Base-by-base conservation (phyloP, 1,140 invertebrate genomes). In the Drosophila punjabiensis region DNA sequence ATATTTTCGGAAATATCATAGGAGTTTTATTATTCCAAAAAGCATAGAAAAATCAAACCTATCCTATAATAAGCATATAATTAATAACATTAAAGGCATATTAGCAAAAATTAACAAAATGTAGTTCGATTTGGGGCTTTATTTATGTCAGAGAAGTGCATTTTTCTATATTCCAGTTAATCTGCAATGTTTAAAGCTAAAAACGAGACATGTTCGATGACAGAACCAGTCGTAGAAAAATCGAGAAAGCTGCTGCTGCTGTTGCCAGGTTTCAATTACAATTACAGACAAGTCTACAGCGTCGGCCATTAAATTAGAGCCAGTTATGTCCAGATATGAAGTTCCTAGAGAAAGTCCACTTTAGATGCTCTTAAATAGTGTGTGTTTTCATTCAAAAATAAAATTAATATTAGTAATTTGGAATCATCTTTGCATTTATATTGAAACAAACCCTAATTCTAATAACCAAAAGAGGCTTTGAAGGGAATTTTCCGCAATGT, bases 181-280 rank as follows among this genome's bases (percentile, higher is more conserved):
- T 41, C 4, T 20, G 6, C 35, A 41, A 16, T 20, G n/a, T 28
- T 43, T 20, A 3, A 5, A 43, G 10, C 39, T 16, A 4, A 32
- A 64, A 28, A 66, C 43, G 11, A 37, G 62, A 69, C 62, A 66
- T 33, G 67, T 53, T 66, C 11, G 33, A 32, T 65, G 32, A 24
- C 33, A 60, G 14, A 41, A 61, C 63, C 62, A 69, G 47, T 53
- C 37, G 16, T 35, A 24, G 24, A 35, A 33, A 70, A 67, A 70
- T 52, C 45, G 67, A 70, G 62, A 70, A 71, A 71, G 69, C 69
- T 55, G 50, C 10, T 28, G 24, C 41, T 47, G 45, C 20, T 14
- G 4, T 18, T 45, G 43, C 9, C 30, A 35, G 39, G 39, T 30
- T 33, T 20, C 32, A 45, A 68, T 68, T 43, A 41, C 64, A 53